These are phyloP conservation scores for Lepidostoma basale DNA, from an alignment of 1,140 invertebrate genomes.

Conservation along the genomic window DNA sequence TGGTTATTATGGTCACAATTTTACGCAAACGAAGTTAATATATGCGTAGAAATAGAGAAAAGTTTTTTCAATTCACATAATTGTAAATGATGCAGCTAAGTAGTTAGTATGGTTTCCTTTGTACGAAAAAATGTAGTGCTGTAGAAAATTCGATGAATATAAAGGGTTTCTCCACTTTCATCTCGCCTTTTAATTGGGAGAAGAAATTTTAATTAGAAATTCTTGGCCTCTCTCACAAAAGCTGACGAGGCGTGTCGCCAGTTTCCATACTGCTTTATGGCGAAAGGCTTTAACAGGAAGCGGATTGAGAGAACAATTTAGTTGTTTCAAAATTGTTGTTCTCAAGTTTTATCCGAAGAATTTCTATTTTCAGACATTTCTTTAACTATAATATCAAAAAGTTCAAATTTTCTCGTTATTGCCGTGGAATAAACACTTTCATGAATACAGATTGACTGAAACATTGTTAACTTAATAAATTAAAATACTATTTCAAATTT, in stretches of 20 bases:
- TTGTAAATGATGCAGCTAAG: no score
- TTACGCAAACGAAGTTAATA: no score
- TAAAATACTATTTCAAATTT: no score
- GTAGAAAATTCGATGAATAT: conserved; percentile 4
- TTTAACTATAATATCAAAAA: neutral
- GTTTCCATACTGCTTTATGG: neutral
- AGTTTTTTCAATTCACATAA: no score
- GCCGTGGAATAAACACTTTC: no score
- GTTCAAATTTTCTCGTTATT: no score
- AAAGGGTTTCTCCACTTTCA: conserved; percentile 1
- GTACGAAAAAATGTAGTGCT: neutral
- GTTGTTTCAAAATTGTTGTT: neutral
- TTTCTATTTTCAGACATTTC: neutral
- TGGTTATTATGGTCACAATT: no score
- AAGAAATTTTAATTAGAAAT: conserved; percentile 22
- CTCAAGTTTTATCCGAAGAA: neutral
- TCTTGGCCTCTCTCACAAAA: neutral
- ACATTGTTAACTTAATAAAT: no score
- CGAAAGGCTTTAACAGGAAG: neutral
- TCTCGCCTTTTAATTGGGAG: conserved; percentile 17
- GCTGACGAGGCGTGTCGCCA: neutral
- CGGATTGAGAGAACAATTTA: neutral
- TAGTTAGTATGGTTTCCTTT: neutral
- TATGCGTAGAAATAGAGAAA: no score
- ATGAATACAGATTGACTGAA: no score